Conservation (phyloP, 2,797 vertebrate genomes). For the Amblyopsis hoosieri region DNA sequence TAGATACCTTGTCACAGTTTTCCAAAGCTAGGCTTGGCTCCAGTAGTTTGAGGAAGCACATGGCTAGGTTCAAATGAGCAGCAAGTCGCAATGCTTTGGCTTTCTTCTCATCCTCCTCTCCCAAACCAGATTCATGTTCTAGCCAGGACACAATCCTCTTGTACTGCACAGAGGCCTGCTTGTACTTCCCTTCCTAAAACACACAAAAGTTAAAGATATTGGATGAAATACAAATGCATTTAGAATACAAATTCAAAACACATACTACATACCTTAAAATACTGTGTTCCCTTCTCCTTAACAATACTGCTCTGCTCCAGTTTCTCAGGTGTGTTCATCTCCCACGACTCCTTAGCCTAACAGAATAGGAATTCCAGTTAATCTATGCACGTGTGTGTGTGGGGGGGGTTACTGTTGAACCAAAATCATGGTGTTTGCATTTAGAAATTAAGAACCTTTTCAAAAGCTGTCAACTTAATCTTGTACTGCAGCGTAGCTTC, state of each 20-base stretch:
- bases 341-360: slow-evolving; percentile 97
- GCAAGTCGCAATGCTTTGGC: slow-evolving; percentile 86
- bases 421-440: slow-evolving; percentile 1
- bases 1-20: slow-evolving; percentile 91
- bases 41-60: slow-evolving; percentile 94
- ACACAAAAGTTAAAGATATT: slow-evolving; percentile 3
- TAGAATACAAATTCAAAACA: slow-evolving; percentile 1
- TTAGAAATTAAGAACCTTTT: slow-evolving; percentile 81
- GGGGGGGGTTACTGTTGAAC: not conserved
- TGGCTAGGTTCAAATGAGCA: slow-evolving; percentile 93
- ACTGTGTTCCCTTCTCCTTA: slow-evolving; percentile 93
- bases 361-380: not conserved
- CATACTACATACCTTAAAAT: slow-evolving; percentile 86
- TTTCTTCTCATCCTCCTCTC: slow-evolving; percentile 79
- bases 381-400: not conserved
- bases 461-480: slow-evolving; percentile 88
- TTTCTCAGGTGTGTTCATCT: slow-evolving; percentile 92
- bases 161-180: slow-evolving; percentile 89
- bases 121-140: slow-evolving; percentile 87
- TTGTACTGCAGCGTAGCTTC: slow-evolving; percentile 87
- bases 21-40: slow-evolving; percentile 85
- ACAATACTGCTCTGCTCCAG: slow-evolving; percentile 90
- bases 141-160: slow-evolving; percentile 96
- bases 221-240: slow-evolving; percentile 10
- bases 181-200: slow-evolving; percentile 89